A percentile compares a stretch with the other conserved stretches of the same genome.
phyloP scores from a whole-genome alignment of 2,113 vertebrate species.

The Nanorana parkeri region DNA sequence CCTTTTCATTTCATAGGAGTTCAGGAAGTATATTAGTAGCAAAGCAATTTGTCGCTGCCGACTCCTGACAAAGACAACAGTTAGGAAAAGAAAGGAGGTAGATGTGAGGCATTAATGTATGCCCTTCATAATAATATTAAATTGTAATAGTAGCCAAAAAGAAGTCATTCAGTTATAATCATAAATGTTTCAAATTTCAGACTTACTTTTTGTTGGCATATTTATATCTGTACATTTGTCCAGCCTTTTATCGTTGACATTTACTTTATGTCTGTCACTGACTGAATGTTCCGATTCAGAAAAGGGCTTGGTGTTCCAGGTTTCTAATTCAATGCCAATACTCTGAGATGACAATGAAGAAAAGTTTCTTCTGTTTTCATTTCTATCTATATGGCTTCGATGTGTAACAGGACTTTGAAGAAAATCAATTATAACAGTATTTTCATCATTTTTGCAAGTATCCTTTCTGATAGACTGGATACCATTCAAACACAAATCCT shows the following conservation, averaged over 20 bases:
- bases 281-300: conserved; percentile 66
- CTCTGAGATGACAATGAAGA: conserved; percentile 30
- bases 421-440: conserved; percentile 53
- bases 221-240: conserved; percentile 53
- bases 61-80: too few species aligned
- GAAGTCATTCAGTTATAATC: too few species aligned
- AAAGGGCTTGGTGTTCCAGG: conserved; percentile 54
- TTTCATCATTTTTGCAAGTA: conserved; percentile 14
- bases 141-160: too few species aligned
- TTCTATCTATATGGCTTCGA: conserved; percentile 55
- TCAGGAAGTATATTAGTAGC: too few species aligned
- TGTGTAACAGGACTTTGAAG: conserved; percentile 63
- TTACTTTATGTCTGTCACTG: conserved; percentile 77
- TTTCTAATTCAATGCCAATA: conserved; percentile 63
- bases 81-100: too few species aligned
- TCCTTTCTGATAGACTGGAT: conserved; percentile 65
- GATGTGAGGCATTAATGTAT: too few species aligned
- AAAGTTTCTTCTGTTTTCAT: conserved; percentile 45
- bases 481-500: conserved; percentile 75
- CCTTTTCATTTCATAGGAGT: too few species aligned
- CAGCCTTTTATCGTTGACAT: conserved; percentile 57
- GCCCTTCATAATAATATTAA: too few species aligned
- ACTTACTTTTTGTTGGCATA: conserved; percentile 67
- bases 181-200: background rate
- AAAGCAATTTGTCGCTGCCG: too few species aligned